Evolutionary conservation across 2,888 invertebrate genomes (phyloP).

Genomic region (Apodemia duryi): DNA sequence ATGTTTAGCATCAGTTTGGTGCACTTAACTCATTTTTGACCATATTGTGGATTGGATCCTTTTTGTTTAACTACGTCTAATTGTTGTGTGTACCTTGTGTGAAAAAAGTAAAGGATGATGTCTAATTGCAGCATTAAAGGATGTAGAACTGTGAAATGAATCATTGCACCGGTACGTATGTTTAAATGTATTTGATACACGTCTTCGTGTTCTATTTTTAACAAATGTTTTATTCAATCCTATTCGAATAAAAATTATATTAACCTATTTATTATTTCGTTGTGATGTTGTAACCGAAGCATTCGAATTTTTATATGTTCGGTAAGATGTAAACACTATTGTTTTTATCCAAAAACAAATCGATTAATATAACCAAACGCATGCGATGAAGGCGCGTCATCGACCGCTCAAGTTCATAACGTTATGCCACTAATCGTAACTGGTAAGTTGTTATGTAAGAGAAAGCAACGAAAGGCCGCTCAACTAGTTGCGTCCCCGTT

Average conservation of each 20-base stretch:
- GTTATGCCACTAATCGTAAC: constrained; percentile 67
- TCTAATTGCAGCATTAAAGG: no score
- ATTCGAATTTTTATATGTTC: neutral
- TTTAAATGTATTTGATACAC: no score
- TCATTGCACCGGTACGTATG: no score
- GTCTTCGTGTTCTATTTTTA: no score
- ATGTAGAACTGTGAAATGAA: no score
- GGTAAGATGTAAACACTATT: neutral
- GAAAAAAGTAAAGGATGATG: no score
- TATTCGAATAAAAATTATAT: neutral
- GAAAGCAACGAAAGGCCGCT: constrained; percentile 74
- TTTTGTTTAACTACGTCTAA: no score
- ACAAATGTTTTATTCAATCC: no score
- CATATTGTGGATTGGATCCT: no score
- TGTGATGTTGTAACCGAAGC: neutral
- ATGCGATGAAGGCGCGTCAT: constrained; percentile 38
- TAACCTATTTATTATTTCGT: neutral
- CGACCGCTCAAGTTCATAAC: constrained; percentile 63
- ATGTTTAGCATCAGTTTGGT: no score
- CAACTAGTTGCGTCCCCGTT: constrained; percentile 66
- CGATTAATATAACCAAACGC: neutral
- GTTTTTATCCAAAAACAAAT: neutral
- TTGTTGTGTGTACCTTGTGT: no score
- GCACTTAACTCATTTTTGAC: no score
- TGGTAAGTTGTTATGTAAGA: constrained; percentile 66